These are phyloP conservation scores for Agrotis ipsilon DNA, from an alignment of 2,888 invertebrate genomes.

Conservation along the genomic window DNA sequence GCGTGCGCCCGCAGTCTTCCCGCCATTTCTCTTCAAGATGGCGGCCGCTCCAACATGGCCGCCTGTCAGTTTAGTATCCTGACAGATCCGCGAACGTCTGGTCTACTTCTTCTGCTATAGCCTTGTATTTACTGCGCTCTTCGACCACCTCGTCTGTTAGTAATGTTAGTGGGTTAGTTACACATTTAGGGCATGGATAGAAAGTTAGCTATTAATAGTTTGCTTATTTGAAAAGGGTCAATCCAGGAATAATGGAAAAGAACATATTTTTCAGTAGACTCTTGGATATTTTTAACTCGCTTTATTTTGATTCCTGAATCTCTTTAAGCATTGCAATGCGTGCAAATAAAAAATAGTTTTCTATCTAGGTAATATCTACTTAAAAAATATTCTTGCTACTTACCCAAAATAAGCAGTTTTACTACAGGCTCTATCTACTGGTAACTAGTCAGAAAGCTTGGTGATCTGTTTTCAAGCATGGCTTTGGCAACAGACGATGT, in stretches of 20 bases:
- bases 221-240: constrained; percentile 10
- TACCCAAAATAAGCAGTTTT: constrained; percentile 23
- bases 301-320: not conserved
- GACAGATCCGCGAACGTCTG: constrained; percentile 98
- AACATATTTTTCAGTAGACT: not conserved
- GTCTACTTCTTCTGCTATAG: constrained; percentile 99
- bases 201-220: constrained; percentile 10
- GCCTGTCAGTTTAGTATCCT: constrained; percentile 93
- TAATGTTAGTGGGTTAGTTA: constrained; percentile 77
- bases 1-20: constrained; percentile 61
- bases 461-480: not conserved
- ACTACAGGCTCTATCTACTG: constrained; percentile 29
- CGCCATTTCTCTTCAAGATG: constrained; percentile 72
- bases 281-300: not conserved
- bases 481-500: not conserved
- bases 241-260: not conserved
- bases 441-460: constrained; percentile 6
- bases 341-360: constrained; percentile 19
- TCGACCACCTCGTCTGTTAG: constrained; percentile 96
- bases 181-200: not conserved
- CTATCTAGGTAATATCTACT: constrained; percentile 1
- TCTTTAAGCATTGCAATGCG: constrained; percentile 1
- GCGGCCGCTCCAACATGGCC: constrained; percentile 62
- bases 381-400: constrained; percentile 8
- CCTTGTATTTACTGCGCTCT: constrained; percentile 99